A percentile compares a stretch with the other conserved stretches of the same genome.
Evolutionary conservation across 2,113 vertebrate genomes (phyloP).

Genomic region (Ceyx cyanopectus): DNA sequence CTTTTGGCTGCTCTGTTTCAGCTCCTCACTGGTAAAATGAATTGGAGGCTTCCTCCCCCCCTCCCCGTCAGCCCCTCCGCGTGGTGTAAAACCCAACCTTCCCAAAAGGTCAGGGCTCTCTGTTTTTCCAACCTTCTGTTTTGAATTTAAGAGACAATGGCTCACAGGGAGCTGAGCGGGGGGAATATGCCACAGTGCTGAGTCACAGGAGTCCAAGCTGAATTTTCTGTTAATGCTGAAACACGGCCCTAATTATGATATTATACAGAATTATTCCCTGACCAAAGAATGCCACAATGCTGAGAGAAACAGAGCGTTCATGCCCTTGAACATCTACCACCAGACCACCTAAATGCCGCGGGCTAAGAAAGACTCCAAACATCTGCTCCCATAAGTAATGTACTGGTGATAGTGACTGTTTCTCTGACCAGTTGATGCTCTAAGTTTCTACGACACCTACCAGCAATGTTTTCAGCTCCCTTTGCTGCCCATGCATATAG

Average conservation of each 20-base stretch:
- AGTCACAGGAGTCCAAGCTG: conserved; percentile 50
- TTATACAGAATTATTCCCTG: neutral
- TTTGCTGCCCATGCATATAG: neutral
- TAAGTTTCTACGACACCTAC: neutral
- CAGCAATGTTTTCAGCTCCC: neutral
- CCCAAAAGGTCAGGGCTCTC: conserved; percentile 54
- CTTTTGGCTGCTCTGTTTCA: conserved; percentile 36
- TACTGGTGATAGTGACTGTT: neutral
- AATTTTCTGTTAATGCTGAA: neutral
- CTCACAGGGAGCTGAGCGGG: conserved; percentile 17
- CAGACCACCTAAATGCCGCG: fast-evolving
- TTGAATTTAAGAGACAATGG: conserved; percentile 65
- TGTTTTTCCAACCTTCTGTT: conserved; percentile 59
- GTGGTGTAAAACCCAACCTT: conserved; percentile 55
- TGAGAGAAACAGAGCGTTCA: fast-evolving
- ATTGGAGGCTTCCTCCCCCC: conserved; percentile 57
- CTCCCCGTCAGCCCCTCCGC: neutral
- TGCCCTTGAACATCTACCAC: neutral
- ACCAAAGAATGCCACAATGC: neutral
- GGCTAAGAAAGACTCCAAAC: neutral
- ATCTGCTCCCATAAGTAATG: neutral
- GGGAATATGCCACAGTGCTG: conserved; percentile 24
- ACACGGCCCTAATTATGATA: neutral
- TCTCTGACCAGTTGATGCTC: neutral
- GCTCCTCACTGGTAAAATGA: conserved; percentile 9